phyloP scores from a whole-genome alignment of 2,888 invertebrate genomes.

The Ophonus ardosiacus region DNA sequence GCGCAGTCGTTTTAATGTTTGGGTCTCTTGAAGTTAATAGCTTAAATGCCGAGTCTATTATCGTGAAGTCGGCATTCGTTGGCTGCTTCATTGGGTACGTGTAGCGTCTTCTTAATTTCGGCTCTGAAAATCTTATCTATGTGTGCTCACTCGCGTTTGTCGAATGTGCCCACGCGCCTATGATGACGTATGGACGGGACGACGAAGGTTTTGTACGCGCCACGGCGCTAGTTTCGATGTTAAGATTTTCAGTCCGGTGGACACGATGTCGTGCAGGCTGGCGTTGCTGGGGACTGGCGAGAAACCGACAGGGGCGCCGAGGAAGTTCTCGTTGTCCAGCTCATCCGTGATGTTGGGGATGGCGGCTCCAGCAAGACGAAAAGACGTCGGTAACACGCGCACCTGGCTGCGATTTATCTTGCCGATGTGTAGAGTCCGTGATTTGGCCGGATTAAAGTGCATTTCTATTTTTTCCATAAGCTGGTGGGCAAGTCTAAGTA shows the following conservation, averaged over 20 bases:
- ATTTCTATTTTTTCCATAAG: not conserved
- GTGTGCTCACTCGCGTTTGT: not conserved
- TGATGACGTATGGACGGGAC: not conserved
- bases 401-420: not conserved
- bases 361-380: not conserved
- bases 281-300: constrained; percentile 9
- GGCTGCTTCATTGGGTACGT: constrained; percentile 31
- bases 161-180: not conserved
- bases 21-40: not conserved
- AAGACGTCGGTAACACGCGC: not conserved
- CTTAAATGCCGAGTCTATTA: constrained; percentile 11
- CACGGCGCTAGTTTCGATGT: constrained; percentile 38
- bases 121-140: not conserved
- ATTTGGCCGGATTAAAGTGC: constrained; percentile 11
- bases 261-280: not conserved
- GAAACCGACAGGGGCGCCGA: not conserved
- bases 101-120: not conserved
- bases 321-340: not conserved
- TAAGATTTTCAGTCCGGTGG: constrained; percentile 12
- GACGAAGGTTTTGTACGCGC: constrained; percentile 47
- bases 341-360: not conserved
- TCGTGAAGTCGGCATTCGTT: constrained; percentile 45
- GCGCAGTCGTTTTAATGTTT: not conserved
- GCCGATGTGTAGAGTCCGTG: not conserved
- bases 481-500: not conserved